Base-by-base conservation (phyloP, 2,113 vertebrate species). In the Thunnus maccoyii region DNA sequence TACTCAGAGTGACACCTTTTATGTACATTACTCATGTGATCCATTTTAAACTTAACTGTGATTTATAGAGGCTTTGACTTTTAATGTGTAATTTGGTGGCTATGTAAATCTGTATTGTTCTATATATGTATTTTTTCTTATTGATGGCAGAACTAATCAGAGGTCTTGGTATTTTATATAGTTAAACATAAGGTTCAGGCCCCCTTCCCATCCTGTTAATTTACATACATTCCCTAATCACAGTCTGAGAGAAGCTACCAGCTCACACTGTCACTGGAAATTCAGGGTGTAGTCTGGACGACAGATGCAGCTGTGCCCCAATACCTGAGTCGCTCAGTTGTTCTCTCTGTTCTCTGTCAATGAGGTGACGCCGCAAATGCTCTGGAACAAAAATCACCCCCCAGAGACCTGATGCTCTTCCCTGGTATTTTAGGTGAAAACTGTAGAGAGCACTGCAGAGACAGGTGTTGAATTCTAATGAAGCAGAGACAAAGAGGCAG, bases 401-500 rank as follows among this genome's bases (percentile, higher is more conserved):
- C 84, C 86, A 92, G 32, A 96, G 96, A 14, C 91, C 95, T 84
- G 94, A 94, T 1, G 96, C 95, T 7, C 90, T 96, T 72, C 95
- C 95, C 46, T 93, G 97, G 82, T 96, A 95, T 30, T 86, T 97
- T 96, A 71, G 94, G 95, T 80, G 89, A 92, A 85, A 97, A 96
- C 93, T 93, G 95, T 5, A 78, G 65, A 88, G 95, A 87, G 86
- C 62, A 56, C 47, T 75, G 74, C 66, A 76, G 78, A 72, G 95
- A 76, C 96, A 94, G 22, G 91, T 96, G 89, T 94, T 96, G 93
- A 97, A 97, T 93, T 87, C 95, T 85, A 97, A 97, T 36, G 96
- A 97, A 90, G 96, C 63, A 1, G 27, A 60, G 54, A 48, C 2
- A n/a, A 5, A 56, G 48, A 63, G 5, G 71, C 41, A 57, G 57